These are phyloP conservation scores for Stylophora pistillata DNA, from an alignment of 64 coral and sea anemone species.

Conservation along the genomic window DNA sequence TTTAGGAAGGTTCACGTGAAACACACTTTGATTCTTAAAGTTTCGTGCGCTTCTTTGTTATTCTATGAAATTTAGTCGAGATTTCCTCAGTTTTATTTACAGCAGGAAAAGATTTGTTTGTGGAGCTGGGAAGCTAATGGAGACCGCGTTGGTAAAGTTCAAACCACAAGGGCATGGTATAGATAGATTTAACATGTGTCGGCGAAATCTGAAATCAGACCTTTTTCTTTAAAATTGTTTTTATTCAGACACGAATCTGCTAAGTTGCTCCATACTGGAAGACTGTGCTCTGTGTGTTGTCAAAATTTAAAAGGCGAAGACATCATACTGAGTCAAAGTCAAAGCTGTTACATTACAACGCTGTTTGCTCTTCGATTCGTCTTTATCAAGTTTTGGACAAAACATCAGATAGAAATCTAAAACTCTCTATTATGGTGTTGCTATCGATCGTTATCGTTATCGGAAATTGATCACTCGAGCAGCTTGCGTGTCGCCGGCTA, in stretches of 20 bases:
- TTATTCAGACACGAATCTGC: not conserved
- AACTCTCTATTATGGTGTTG: not conserved
- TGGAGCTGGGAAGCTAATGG: not conserved
- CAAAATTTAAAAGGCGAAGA: too few relatives aligned
- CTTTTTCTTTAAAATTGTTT: not conserved
- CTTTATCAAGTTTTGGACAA: not conserved
- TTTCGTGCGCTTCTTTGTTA: conserved; percentile 19
- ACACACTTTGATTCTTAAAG: not conserved
- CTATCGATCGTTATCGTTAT: not conserved
- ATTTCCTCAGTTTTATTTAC: not conserved
- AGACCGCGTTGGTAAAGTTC: conserved; percentile 5
- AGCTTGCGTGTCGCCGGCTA: not conserved
- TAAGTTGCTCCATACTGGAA: not conserved
- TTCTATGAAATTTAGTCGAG: not conserved
- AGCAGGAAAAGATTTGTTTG: conserved; percentile 32
- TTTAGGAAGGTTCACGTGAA: not conserved
- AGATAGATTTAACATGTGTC: not conserved
- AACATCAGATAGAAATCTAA: not conserved
- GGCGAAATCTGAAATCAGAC: not conserved
- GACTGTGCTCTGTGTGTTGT: too few relatives aligned
- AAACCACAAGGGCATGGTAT: conserved; percentile 12
- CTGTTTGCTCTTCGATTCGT: not conserved
- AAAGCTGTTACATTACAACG: not conserved
- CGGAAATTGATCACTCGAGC: not conserved
- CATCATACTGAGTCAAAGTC: too few relatives aligned